phyloP scores from a whole-genome alignment of 2,113 vertebrate genomes.

The Cavia aperea region DNA sequence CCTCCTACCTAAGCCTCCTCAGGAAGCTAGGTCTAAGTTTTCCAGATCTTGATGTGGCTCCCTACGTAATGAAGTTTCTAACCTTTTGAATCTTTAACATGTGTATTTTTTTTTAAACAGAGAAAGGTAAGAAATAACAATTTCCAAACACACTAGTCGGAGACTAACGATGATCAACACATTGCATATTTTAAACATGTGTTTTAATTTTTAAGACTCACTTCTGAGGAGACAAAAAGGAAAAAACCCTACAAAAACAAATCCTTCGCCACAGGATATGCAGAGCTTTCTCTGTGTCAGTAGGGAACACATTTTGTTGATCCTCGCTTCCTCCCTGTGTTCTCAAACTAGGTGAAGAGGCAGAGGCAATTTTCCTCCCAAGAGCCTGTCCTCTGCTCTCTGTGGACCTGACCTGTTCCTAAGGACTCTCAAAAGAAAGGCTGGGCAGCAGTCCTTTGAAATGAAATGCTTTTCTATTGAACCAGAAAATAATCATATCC shows the following conservation, averaged over 20 bases:
- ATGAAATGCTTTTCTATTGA: conserved; percentile 64
- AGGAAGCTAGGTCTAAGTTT: background rate
- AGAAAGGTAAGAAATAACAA: no score
- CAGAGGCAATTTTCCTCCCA: background rate
- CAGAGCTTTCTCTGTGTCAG: background rate
- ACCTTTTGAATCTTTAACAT: background rate
- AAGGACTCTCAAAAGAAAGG: conserved; percentile 36
- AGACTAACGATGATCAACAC: no score
- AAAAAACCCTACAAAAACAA: background rate
- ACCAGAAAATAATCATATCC: conserved; percentile 61
- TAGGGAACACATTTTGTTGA: background rate
- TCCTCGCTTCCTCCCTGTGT: background rate
- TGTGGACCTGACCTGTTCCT: conserved; percentile 11
- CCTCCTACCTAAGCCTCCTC: background rate
- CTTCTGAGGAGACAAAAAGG: background rate
- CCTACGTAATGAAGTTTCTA: conserved; percentile 2
- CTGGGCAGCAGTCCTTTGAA: conserved; percentile 34
- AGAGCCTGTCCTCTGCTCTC: background rate
- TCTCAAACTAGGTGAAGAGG: background rate
- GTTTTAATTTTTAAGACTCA: background rate
- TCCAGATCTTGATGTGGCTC: conserved; percentile 2
- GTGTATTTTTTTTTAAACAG: no score
- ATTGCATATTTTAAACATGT: background rate
- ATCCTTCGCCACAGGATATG: background rate
- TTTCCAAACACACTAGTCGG: no score